Evolutionary conservation across 1,140 invertebrate species (phyloP).

Genomic region (Papilio polyxenes): DNA sequence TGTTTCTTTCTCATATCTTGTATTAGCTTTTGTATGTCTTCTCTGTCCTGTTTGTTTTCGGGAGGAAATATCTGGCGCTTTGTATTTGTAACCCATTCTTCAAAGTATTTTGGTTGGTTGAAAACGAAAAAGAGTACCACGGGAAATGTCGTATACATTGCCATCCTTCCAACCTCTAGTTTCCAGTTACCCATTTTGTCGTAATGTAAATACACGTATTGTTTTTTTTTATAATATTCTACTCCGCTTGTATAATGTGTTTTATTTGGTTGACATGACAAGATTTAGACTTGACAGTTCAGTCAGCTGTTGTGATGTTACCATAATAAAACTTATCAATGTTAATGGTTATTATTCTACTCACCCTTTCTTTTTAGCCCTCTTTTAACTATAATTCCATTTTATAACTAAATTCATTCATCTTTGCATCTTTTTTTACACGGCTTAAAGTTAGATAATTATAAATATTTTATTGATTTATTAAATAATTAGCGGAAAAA

Average conservation of each 20-base stretch:
- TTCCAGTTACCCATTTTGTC: slow-evolving; percentile 88
- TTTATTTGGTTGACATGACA: not conserved
- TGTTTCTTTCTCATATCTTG: slow-evolving; percentile 81
- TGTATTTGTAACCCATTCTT: slow-evolving; percentile 88
- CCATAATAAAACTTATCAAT: too few relatives aligned
- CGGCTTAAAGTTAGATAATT: too few relatives aligned
- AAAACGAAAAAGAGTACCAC: slow-evolving; percentile 91
- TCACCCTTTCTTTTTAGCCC: too few relatives aligned
- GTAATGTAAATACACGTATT: not conserved
- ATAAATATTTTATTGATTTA: too few relatives aligned
- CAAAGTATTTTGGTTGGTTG: slow-evolving; percentile 91
- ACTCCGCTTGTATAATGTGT: not conserved
- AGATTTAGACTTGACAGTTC: not conserved
- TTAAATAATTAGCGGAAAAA: too few relatives aligned
- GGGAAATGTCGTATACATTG: slow-evolving; percentile 92
- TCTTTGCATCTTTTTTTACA: too few relatives aligned
- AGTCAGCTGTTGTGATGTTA: not conserved
- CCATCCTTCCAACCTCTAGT: slow-evolving; percentile 91
- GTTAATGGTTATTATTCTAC: too few relatives aligned
- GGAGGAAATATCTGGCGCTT: slow-evolving; percentile 87
- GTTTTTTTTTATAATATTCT: not conserved
- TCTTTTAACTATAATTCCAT: too few relatives aligned
- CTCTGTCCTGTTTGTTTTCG: slow-evolving; percentile 81
- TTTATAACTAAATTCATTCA: too few relatives aligned
- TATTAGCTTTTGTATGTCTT: slow-evolving; percentile 82